Conservation (phyloP, 35 echinoderm and acorn worm genomes). For the Heliocidaris erythrogramma region DNA sequence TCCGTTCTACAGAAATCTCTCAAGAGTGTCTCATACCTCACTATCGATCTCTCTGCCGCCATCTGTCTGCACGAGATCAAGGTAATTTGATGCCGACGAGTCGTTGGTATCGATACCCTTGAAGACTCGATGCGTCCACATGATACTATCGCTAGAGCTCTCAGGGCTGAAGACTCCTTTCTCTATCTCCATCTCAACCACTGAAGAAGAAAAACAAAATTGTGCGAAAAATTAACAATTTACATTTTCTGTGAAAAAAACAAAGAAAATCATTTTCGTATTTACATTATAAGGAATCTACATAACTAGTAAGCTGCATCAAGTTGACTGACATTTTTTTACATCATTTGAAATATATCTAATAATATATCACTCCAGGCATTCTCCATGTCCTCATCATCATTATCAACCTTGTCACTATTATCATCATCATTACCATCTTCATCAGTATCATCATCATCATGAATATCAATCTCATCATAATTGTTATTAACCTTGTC, state of each 20-base stretch:
- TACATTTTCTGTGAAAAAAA: not conserved
- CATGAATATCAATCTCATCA: not conserved
- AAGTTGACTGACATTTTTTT: too few relatives aligned
- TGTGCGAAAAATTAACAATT: not conserved
- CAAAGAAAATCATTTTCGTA: not conserved
- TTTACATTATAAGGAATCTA: not conserved
- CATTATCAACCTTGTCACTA: not conserved
- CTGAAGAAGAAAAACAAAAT: conserved; percentile 51
- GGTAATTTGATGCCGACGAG: conserved; percentile 64
- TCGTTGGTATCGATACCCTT: conserved; percentile 77
- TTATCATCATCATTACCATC: not conserved
- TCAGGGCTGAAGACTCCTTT: conserved; percentile 87
- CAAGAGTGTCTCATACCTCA: not conserved
- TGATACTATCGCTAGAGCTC: conserved; percentile 74
- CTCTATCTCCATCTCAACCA: conserved; percentile 80
- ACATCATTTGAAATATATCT: too few relatives aligned
- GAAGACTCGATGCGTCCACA: conserved; percentile 86
- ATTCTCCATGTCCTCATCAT: not conserved
- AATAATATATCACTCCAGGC: too few relatives aligned
- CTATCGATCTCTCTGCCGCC: conserved; percentile 74
- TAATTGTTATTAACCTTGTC: not conserved
- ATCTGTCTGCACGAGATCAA: conserved; percentile 72
- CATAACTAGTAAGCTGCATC: not conserved
- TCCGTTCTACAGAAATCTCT: not conserved
- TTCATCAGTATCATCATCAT: not conserved